These are phyloP conservation scores for Echeneis naucrates DNA, from an alignment of 2,797 vertebrate species.

Conservation along the genomic window DNA sequence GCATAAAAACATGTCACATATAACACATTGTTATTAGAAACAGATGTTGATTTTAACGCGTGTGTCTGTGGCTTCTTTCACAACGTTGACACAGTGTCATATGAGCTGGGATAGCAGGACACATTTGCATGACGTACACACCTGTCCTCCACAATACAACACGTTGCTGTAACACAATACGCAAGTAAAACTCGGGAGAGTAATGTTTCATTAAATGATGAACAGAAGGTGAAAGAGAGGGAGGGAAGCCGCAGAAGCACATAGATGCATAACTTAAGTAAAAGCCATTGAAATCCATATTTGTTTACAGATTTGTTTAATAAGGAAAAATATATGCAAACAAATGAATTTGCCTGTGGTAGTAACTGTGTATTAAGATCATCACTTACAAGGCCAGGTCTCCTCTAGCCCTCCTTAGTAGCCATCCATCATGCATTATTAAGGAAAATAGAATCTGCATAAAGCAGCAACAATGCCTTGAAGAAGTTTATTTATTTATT, in stretches of 20 bases:
- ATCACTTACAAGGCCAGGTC: constrained; percentile 80
- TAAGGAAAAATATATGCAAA: constrained; percentile 77
- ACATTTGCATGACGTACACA: constrained; percentile 78
- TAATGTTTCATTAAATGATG: constrained; percentile 78
- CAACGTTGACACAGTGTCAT: constrained; percentile 76
- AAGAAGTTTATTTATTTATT: constrained; percentile 79
- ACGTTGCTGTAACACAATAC: constrained; percentile 59
- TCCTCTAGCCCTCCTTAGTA: constrained; percentile 70
- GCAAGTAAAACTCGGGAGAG: constrained; percentile 72
- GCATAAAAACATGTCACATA: constrained; percentile 77
- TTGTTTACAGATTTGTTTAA: constrained; percentile 80
- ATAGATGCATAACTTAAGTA: constrained; percentile 78
- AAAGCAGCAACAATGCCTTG: constrained; percentile 78
- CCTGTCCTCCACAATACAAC: constrained; percentile 75
- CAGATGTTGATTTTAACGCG: constrained; percentile 82
- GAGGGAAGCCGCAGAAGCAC: constrained; percentile 46
- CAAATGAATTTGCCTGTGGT: constrained; percentile 81
- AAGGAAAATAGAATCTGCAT: constrained; percentile 81
- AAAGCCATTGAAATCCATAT: constrained; percentile 77
- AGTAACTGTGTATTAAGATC: constrained; percentile 80
- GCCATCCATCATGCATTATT: constrained; percentile 82
- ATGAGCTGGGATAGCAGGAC: constrained; percentile 70
- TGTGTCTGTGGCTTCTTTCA: constrained; percentile 74
- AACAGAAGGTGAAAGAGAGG: constrained; percentile 75
- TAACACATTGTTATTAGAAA: constrained; percentile 83